phyloP scores from a whole-genome alignment of 1,140 invertebrate species.

The Ips nitidus region DNA sequence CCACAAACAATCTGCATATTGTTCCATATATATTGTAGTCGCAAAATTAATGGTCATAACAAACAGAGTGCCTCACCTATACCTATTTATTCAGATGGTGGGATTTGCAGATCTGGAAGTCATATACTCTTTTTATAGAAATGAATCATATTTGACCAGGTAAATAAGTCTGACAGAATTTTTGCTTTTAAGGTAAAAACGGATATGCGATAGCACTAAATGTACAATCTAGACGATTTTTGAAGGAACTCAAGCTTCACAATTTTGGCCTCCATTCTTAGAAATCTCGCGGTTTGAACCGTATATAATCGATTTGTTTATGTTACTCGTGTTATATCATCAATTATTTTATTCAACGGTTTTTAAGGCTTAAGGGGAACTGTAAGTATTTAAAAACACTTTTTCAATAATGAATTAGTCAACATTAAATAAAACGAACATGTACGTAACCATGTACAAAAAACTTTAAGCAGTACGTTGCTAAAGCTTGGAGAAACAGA shows the following conservation, averaged over 20 bases:
- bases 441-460: too few species aligned
- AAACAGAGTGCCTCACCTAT: neutral
- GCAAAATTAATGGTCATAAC: neutral
- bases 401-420: too few species aligned
- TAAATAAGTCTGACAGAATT: too few species aligned
- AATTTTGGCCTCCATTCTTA: neutral
- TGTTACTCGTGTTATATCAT: neutral
- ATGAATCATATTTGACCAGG: too few species aligned
- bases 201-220: too few species aligned
- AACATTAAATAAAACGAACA: too few species aligned
- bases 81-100: neutral
- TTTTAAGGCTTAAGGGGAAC: neutral
- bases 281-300: neutral
- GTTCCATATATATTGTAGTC: constrained; percentile 1
- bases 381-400: neutral
- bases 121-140: too few species aligned
- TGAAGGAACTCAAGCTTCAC: neutral
- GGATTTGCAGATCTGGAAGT: too few species aligned
- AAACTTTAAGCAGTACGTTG: too few species aligned
- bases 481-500: too few species aligned
- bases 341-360: neutral
- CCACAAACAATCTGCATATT: neutral
- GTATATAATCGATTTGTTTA: neutral
- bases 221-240: too few species aligned
- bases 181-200: too few species aligned